Evolutionary conservation across 2,888 invertebrate genomes (phyloP).

Genomic region (Drosophila recens): DNA sequence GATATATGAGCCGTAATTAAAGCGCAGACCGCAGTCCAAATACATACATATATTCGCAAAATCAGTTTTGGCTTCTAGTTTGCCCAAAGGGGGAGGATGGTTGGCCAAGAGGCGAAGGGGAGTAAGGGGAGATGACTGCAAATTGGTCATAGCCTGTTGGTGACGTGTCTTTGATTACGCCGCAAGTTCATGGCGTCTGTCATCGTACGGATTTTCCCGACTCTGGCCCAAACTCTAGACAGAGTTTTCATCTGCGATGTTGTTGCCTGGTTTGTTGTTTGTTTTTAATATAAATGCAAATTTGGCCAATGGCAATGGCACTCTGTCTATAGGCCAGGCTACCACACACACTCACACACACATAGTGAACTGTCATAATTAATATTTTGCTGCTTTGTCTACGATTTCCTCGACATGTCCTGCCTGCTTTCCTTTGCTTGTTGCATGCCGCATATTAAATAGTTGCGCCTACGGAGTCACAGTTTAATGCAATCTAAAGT

Average conservation of each 20-base stretch:
- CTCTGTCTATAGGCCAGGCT: slow-evolving; percentile 29
- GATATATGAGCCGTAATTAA: slow-evolving; percentile 85
- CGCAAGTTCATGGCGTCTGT: slow-evolving; percentile 77
- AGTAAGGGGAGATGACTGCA: slow-evolving; percentile 47
- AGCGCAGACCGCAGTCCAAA: slow-evolving; percentile 72
- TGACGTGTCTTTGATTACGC: slow-evolving; percentile 81
- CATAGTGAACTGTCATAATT: slow-evolving; percentile 71
- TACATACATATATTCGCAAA: slow-evolving; percentile 31
- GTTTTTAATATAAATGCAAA: slow-evolving; percentile 83
- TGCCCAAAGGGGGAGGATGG: slow-evolving; percentile 1
- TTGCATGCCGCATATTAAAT: slow-evolving; percentile 74
- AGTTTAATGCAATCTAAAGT: slow-evolving; percentile 72
- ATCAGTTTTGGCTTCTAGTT: slow-evolving; percentile 79
- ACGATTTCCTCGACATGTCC: slow-evolving; percentile 52
- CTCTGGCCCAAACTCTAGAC: slow-evolving; percentile 16
- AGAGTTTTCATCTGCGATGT: slow-evolving; percentile 30
- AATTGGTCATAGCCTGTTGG: slow-evolving; percentile 78
- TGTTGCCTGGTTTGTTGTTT: slow-evolving; percentile 64
- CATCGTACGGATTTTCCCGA: slow-evolving; percentile 51
- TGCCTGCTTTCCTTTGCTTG: slow-evolving; percentile 37
- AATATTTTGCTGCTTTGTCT: slow-evolving; percentile 75
- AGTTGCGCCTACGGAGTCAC: slow-evolving; percentile 54
- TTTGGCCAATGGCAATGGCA: slow-evolving; percentile 68
- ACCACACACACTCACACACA: slow-evolving; percentile 37
- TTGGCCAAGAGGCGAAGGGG: background rate